Evolutionary conservation across 2,888 invertebrate genomes (phyloP).

Genomic region (Eustalomyia histrio): DNA sequence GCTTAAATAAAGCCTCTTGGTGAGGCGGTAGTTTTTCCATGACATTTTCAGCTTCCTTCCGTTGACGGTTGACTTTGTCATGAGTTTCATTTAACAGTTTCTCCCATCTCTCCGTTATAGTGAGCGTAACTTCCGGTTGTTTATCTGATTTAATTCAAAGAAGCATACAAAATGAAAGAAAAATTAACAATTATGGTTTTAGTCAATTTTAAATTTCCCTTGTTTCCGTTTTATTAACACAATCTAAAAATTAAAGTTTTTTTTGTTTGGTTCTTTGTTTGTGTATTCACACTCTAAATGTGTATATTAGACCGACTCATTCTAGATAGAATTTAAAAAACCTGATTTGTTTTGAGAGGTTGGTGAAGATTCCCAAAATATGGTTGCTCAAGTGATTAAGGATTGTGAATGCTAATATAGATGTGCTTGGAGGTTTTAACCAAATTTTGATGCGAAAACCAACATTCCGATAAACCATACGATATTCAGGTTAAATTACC

Average conservation of each 20-base stretch:
- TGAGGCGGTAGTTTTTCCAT: slow-evolving; percentile 72
- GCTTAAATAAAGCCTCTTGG: slow-evolving; percentile 74
- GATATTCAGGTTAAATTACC: too few relatives aligned
- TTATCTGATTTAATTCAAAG: slow-evolving; percentile 61
- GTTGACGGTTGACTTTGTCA: slow-evolving; percentile 79
- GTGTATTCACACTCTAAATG: too few relatives aligned
- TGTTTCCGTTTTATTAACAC: slow-evolving; percentile 37
- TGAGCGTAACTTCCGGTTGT: slow-evolving; percentile 76
- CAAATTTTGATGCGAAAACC: too few relatives aligned
- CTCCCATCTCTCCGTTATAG: slow-evolving; percentile 82
- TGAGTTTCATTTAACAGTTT: slow-evolving; percentile 80
- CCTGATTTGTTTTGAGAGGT: too few relatives aligned
- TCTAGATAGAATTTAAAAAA: too few relatives aligned
- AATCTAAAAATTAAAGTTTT: neutral
- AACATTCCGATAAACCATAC: too few relatives aligned
- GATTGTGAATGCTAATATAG: too few relatives aligned
- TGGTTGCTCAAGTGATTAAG: too few relatives aligned
- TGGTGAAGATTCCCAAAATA: too few relatives aligned
- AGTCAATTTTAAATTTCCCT: slow-evolving; percentile 41
- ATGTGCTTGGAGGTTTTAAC: too few relatives aligned
- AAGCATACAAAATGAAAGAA: slow-evolving; percentile 12
- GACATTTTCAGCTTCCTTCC: slow-evolving; percentile 71
- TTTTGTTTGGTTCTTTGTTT: too few relatives aligned
- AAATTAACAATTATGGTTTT: slow-evolving; percentile 42
- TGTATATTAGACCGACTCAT: too few relatives aligned